Conservation (phyloP, 2,113 vertebrate species). For the Elaphurus davidianus region DNA sequence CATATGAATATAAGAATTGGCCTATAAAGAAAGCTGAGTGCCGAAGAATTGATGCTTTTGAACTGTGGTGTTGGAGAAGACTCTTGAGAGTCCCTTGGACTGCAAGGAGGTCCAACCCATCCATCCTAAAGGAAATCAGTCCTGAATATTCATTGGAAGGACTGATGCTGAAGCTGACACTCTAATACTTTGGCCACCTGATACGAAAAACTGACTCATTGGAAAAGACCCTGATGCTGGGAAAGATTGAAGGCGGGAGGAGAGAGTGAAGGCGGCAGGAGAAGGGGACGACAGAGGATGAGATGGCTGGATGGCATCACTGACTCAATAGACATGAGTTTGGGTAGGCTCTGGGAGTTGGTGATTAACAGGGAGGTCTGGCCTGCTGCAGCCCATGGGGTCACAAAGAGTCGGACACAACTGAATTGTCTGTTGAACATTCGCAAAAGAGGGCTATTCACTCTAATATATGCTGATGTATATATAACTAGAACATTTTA, state of each 20-base stretch:
- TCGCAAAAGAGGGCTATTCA: neutral
- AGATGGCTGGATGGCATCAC: neutral
- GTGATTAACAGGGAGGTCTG: neutral
- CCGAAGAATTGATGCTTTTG: neutral
- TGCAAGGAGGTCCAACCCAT: neutral
- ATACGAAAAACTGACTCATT: neutral
- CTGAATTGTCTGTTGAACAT: neutral
- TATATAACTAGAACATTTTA: neutral
- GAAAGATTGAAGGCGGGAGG: neutral
- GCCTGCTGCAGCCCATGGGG: accelerated
- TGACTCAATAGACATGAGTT: neutral
- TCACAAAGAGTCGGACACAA: accelerated
- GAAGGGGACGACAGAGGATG: neutral
- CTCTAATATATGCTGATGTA: neutral
- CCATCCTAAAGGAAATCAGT: neutral
- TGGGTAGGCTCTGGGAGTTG: neutral
- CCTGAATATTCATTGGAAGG: neutral
- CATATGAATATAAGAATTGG: neutral
- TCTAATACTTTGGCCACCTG: neutral
- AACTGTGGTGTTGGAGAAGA: neutral
- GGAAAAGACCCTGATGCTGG: neutral
- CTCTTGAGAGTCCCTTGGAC: neutral
- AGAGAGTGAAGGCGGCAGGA: neutral
- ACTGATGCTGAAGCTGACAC: neutral
- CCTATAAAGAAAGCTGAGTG: accelerated